Evolutionary conservation across 2,888 invertebrate genomes (phyloP), one percentile per base, ranked within the genome.

Genomic region (Micropterix aruncella): DNA sequence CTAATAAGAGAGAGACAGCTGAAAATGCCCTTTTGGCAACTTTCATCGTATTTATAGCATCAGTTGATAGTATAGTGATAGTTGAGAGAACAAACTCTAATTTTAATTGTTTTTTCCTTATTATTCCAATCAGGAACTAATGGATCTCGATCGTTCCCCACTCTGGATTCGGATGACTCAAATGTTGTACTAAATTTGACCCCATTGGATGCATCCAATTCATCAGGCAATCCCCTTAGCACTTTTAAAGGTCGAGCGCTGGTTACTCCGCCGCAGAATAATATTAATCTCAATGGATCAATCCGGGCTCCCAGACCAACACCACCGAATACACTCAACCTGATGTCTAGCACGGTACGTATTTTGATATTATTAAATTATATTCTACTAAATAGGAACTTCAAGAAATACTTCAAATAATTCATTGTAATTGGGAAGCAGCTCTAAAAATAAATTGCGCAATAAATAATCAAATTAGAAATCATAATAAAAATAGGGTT

Each of bases 291-390:
- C 43, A 60, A 56, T 54, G 60, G 70, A 53, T 55, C 66, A 48
- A 64, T 74, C 58, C 63, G 75, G 60, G 79, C 80, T 42, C 80
- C 81, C 17, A 69, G 85, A 56, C 88, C 88, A 2, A 85, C 86
- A 53, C 83, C 88, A 55, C 88, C 88, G 42, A 88, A 85, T 60
- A 88, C 88, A 36, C 65, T 89, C 49, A 88, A 84, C 65, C 74
- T 89, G 54, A 74, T 79, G 56, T 74, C 73, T 50, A 75, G 74
- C 55, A 71, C 71, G 44, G 71, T 71, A 62, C 67, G 70, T n/a
- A n/a, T n/a, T n/a, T n/a, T n/a, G n/a, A n/a, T n/a, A n/a, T n/a
- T n/a, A n/a, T n/a, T n/a, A n/a, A n/a, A n/a, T n/a, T n/a, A n/a
- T n/a, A n/a, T n/a, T n/a, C n/a, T n/a, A n/a, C n/a, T n/a, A n/a